Conservation (phyloP, 2,797 vertebrate genomes). For the Lateolabrax maculatus region DNA sequence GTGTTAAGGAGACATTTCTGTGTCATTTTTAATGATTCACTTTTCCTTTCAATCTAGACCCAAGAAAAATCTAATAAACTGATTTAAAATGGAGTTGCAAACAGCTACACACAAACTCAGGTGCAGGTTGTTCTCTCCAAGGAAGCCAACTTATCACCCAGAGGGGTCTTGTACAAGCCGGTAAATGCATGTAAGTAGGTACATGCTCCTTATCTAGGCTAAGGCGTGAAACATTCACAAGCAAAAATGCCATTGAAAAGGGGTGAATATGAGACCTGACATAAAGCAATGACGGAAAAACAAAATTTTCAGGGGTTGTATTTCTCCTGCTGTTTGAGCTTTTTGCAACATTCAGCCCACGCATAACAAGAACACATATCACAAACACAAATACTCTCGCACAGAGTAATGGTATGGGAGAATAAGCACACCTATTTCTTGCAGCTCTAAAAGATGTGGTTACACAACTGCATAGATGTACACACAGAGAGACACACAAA, state of each 20-base stretch:
- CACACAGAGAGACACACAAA: conserved; percentile 26
- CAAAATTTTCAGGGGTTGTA: conserved; percentile 39
- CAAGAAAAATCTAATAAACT: conserved; percentile 14
- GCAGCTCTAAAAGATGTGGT: conserved; percentile 33
- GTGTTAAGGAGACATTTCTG: conserved; percentile 51
- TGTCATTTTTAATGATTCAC: conserved; percentile 70
- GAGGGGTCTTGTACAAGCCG: conserved; percentile 10
- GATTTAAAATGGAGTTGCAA: conserved; percentile 2
- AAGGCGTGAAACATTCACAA: conserved; percentile 46
- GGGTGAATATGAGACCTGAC: conserved; percentile 21
- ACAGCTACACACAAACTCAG: conserved; percentile 1
- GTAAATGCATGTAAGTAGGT: conserved; percentile 43
- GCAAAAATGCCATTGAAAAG: conserved; percentile 29
- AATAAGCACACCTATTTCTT: conserved; percentile 36
- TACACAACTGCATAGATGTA: conserved; percentile 16
- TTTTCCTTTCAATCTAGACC: conserved; percentile 34
- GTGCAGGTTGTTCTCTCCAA: conserved; percentile 10
- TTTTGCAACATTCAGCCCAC: conserved; percentile 47
- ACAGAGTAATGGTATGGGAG: conserved; percentile 3
- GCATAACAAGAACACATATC: conserved; percentile 12
- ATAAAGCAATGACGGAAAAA: conserved; percentile 38
- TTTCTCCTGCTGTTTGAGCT: conserved; percentile 40
- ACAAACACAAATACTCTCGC: conserved; percentile 1
- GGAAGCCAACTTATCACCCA: conserved; percentile 33
- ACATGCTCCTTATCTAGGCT: conserved; percentile 36